Percentiles rank a stretch among this genome's conserved stretches.
phyloP scores from a whole-genome alignment of 1,140 invertebrate species.

The Hylaeus anthracinus region DNA sequence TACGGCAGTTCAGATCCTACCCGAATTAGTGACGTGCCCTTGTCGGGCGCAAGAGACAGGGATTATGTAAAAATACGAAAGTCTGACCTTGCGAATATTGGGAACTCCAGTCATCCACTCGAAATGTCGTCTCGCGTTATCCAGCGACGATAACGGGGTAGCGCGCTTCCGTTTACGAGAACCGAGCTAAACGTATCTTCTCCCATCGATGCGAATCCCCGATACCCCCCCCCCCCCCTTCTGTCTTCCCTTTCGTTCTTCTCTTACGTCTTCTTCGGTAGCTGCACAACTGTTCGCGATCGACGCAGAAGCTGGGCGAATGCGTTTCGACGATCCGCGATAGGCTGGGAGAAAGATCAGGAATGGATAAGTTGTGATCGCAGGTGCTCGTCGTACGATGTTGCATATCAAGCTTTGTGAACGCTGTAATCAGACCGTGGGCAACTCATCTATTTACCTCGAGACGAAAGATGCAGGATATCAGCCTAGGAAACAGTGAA shows the following conservation, averaged over 20 bases:
- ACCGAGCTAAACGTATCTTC: constrained; percentile 7
- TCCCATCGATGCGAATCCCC: constrained; percentile 30
- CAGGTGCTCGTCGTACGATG: constrained; percentile 4
- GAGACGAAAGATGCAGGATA: too few species aligned
- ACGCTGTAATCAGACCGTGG: neutral
- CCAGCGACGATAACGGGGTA: constrained; percentile 25
- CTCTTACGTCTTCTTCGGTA: constrained; percentile 1
- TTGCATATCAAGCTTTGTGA: constrained; percentile 39
- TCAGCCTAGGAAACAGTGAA: too few species aligned
- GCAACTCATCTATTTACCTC: neutral
- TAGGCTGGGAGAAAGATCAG: constrained; percentile 21
- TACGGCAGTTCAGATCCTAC: constrained; percentile 34
- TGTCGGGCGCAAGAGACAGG: constrained; percentile 6
- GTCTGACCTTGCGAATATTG: constrained; percentile 32
- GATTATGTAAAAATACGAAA: constrained; percentile 38
- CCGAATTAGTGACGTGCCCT: constrained; percentile 24
- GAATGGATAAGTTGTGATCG: neutral
- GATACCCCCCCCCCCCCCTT: neutral
- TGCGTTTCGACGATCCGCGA: constrained; percentile 22
- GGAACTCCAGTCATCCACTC: constrained; percentile 43
- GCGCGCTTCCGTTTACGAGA: constrained; percentile 17
- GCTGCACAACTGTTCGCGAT: neutral
- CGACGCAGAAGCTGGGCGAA: neutral
- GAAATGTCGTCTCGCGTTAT: constrained; percentile 44
- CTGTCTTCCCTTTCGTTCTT: constrained; percentile 22